Evolutionary conservation across 2,797 vertebrate genomes (phyloP), one percentile per base, ranked within the genome.

Genomic region (Megaceryle alcyon): DNA sequence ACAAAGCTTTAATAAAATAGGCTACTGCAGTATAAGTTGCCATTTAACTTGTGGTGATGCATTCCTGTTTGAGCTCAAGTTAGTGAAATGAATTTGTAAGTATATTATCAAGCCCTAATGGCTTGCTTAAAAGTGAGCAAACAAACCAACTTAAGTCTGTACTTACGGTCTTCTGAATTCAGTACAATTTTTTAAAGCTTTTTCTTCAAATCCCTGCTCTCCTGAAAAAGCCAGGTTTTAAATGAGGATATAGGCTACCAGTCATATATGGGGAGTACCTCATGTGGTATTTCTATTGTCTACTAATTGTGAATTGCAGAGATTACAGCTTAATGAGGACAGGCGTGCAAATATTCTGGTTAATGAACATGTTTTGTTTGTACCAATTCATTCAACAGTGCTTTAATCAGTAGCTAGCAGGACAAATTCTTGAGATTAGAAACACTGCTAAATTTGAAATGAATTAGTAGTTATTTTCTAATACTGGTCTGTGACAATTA

Each of bases 281-380:
- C 59, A 59, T 70, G 39, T 77, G 35, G 17, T 54, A 66, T 73
- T 82, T 79, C 54, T 75, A 2, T 79, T 87, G 75, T 53, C 28
- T 80, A 3, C 60, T 88, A 64, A 68, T 88, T 83, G 39, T 33
- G 44, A 83, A 66, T 83, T 25, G 13, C 48, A 61, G 61, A 70
- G 64, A 86, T 64, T 92, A 21, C 60, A 71, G 25, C 79, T 81
- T 93, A 82, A 96, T 94, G 82, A 88, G 80, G 20, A 56, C 19
- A 80, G 51, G 15, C 6, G 0, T 86, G 26, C 28, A 90, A 71
- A 81, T 71, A 68, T 44, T 92, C 76, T 83, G 60, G 10, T 88
- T 95, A 78, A 91, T 83, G 76, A 64, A 33, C 12, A 4, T 57
- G 35, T 51, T 93, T 93, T 93, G 60, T 68, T 90, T 60, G 60